A percentile compares a stretch with the other conserved stretches of the same genome.
phyloP scores from a whole-genome alignment of 23 tunicate species.

The Clavelina lepadiformis region DNA sequence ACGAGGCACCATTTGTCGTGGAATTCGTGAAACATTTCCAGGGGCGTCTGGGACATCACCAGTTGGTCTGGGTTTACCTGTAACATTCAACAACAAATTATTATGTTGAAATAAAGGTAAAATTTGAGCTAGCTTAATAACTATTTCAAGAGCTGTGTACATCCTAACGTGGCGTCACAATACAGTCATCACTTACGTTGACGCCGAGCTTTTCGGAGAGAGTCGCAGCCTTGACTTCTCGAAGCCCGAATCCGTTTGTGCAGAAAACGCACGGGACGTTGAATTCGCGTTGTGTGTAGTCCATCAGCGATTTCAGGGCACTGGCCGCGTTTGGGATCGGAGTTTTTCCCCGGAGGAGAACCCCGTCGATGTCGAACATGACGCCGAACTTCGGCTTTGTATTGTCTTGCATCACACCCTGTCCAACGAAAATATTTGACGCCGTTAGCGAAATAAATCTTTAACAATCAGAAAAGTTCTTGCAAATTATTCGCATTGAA shows the following conservation, averaged over 20 bases:
- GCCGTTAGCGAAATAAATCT: no score
- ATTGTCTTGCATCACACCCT: conserved; percentile 25
- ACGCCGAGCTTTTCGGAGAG: conserved; percentile 76
- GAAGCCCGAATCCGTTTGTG: conserved; percentile 91
- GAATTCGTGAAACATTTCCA: conserved; percentile 78
- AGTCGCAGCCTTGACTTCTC: conserved; percentile 76
- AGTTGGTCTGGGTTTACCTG: conserved; percentile 83
- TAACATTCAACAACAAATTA: neutral
- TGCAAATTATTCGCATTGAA: no score
- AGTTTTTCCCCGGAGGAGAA: conserved; percentile 87
- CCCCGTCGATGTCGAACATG: conserved; percentile 98
- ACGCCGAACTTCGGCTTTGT: conserved; percentile 73
- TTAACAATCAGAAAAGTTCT: no score
- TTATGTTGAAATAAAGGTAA: neutral
- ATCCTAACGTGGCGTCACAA: neutral
- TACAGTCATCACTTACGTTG: conserved; percentile 30
- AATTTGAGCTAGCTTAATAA: neutral
- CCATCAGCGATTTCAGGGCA: conserved; percentile 71
- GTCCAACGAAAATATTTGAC: no score
- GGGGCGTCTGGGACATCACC: conserved; percentile 90
- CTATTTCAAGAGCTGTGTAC: neutral
- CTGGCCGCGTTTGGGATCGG: conserved; percentile 76
- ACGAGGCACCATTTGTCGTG: conserved; percentile 92
- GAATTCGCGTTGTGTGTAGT: conserved; percentile 30
- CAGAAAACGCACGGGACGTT: conserved; percentile 87